Conservation (phyloP, 37 sponge, comb jelly and placozoan genomes). For the Lycopodina hypogea region DNA sequence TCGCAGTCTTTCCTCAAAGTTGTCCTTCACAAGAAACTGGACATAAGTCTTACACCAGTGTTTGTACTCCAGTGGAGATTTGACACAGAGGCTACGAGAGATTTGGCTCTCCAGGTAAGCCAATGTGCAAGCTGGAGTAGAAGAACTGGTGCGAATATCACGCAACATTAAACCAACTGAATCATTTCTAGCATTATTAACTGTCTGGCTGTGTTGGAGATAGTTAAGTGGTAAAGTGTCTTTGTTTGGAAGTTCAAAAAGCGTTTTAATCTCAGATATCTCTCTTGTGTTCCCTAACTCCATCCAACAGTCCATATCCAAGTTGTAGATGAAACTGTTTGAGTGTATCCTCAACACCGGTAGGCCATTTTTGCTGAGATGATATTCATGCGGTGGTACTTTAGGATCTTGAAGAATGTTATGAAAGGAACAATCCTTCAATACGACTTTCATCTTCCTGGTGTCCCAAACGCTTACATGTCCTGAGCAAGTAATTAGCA, state of each 20-base stretch:
- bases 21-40: slow-evolving; percentile 49
- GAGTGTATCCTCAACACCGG: slow-evolving; percentile 24
- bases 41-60: slow-evolving; percentile 75
- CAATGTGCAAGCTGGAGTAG: neutral
- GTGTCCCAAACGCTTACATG: slow-evolving; percentile 49
- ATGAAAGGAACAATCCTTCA: slow-evolving; percentile 15
- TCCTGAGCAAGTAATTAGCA: slow-evolving; percentile 25
- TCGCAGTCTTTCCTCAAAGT: slow-evolving; percentile 46
- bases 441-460: neutral
- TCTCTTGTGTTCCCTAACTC: slow-evolving; percentile 31
- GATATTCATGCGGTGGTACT: neutral
- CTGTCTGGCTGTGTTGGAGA: slow-evolving; percentile 1
- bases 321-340: slow-evolving; percentile 24
- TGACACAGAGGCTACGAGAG: slow-evolving; percentile 20
- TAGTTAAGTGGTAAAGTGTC: slow-evolving; percentile 16
- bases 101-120: slow-evolving; percentile 64
- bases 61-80: slow-evolving; percentile 60
- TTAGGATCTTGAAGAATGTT: slow-evolving; percentile 18
- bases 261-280: neutral
- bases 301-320: slow-evolving; percentile 54
- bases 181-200: neutral
- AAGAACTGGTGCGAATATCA: neutral
- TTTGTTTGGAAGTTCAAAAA: neutral
- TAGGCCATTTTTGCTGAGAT: slow-evolving; percentile 42
- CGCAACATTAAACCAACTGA: slow-evolving; percentile 13